Evolutionary conservation across 1,140 invertebrate genomes (phyloP).

Genomic region (Nymphalis io): DNA sequence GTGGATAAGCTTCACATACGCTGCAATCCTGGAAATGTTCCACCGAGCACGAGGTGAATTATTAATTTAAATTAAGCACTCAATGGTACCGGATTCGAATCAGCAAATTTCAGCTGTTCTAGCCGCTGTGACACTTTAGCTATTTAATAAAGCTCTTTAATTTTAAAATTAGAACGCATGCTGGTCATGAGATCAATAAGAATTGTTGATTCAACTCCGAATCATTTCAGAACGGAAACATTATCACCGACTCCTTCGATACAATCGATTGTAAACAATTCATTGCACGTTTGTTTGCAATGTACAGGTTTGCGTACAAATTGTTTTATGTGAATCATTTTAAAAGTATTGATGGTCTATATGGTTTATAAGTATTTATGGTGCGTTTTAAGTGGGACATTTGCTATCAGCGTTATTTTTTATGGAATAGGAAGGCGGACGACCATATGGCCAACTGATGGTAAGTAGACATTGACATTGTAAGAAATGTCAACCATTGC

Average conservation of each 20-base stretch:
- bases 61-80: too few species aligned
- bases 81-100: not conserved
- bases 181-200: not conserved
- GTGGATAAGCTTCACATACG: too few species aligned
- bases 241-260: constrained; percentile 6
- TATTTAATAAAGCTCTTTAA: not conserved
- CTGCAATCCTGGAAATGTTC: too few species aligned
- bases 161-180: not conserved
- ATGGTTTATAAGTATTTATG: too few species aligned
- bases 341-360: constrained; percentile 27
- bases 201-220: not conserved
- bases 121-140: not conserved
- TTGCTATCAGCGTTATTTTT: not conserved
- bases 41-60: too few species aligned
- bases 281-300: constrained; percentile 35
- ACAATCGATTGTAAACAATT: constrained; percentile 30
- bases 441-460: too few species aligned
- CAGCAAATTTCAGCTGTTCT: not conserved
- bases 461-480: too few species aligned
- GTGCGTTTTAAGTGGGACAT: not conserved
- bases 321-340: constrained; percentile 34
- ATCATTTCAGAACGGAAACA: constrained; percentile 25
- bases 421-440: too few species aligned
- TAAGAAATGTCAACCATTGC: too few species aligned
- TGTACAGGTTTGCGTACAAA: constrained; percentile 34